Base-by-base conservation (phyloP, 2,888 invertebrate species). In the Acanthopleura granulata region DNA sequence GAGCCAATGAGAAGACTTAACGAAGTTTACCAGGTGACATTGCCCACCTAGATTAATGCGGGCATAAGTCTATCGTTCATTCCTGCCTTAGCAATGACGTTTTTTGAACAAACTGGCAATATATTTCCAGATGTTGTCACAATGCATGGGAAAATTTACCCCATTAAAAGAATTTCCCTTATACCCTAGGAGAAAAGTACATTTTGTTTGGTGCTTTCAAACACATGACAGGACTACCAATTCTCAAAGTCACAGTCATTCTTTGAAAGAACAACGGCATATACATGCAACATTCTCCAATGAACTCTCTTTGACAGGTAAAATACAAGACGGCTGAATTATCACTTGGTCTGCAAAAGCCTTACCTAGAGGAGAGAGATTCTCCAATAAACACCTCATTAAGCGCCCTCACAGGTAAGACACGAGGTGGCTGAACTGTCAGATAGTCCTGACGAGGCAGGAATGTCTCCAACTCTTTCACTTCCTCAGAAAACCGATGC, bases 331-430 rank as follows among this genome's bases (percentile, higher is more conserved):
- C 0, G 74, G 70, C 72, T 78, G 72, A 6, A 75, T 74, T 40
- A 74, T 72, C 62, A 80, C 73, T 75, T 79, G 14, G 66, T 40
- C 57, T 77, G 49, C 40, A 40, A 3, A 40, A 40, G 40, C 40
- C 40, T 40, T 57, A 91, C 90, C 92, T 93, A 0, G 99, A 97
- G 16, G 99, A 97, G 78, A 98, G 93, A 74, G 95, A 95, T 92
- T 99, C 99, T 0, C 99, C 99, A 87, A 99, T 94, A 88, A 98
- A 99, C 30, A 99, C 97, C 93, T 99, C 99, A 90, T 99, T 99
- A n/a, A 99, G 92, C 0, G 98, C 98, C 83, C 98, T 91, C 87
- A 95, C 95, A 0, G 99, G 98, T 72, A 98, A 91, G 69, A 94
- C 93, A 80, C 84, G 75, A 11, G 73, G 72, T 1, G 74, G 70